phyloP scores from a whole-genome alignment of 2,113 vertebrate genomes.

The Campylomormyrus numenius region DNA sequence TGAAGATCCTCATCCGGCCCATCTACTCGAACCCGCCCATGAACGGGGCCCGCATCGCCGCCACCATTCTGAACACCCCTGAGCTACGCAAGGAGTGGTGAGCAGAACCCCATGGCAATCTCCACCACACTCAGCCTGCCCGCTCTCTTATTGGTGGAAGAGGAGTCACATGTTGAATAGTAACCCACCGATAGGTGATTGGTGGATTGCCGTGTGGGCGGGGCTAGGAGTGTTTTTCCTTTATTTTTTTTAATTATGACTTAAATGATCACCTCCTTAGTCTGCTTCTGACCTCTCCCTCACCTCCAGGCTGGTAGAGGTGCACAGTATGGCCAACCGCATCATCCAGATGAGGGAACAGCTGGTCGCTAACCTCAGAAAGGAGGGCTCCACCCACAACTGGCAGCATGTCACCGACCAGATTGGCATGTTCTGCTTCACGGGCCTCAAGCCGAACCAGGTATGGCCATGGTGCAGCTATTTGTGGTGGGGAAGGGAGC shows the following conservation, averaged over 20 bases:
- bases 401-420: slow-evolving; percentile 97
- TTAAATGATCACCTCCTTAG: background rate
- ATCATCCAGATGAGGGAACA: slow-evolving; percentile 93
- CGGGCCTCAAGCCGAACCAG: slow-evolving; percentile 91
- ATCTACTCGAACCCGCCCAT: slow-evolving; percentile 96
- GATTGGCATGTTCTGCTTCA: slow-evolving; percentile 99
- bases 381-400: slow-evolving; percentile 81
- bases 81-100: slow-evolving; percentile 85
- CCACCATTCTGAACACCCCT: slow-evolving; percentile 78
- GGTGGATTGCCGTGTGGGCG: background rate
- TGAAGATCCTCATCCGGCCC: slow-evolving; percentile 95
- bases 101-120: background rate
- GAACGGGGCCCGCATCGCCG: slow-evolving; percentile 86
- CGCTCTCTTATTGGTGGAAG: background rate
- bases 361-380: slow-evolving; percentile 84
- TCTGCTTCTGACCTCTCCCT: background rate
- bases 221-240: background rate
- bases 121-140: background rate
- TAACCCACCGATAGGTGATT: background rate
- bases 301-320: slow-evolving; percentile 70
- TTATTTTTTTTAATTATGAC: background rate
- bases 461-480: slow-evolving; percentile 44
- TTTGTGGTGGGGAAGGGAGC: fast-evolving
- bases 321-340: slow-evolving; percentile 88
- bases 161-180: background rate